These are phyloP conservation scores for Ameiurus melas DNA, from an alignment of 2,113 vertebrate genomes.

Conservation along the genomic window DNA sequence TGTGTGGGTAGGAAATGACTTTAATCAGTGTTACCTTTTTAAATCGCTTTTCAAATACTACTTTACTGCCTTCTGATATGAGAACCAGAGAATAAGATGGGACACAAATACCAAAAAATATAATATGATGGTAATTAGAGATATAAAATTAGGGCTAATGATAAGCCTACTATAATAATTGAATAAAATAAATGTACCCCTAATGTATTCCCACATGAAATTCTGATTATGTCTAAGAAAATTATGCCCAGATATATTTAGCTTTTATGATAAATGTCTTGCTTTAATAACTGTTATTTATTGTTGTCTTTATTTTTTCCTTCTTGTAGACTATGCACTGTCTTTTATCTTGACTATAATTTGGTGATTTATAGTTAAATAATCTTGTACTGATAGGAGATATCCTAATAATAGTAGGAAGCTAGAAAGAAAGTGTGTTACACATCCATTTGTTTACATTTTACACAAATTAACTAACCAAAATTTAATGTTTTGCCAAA, in stretches of 20 bases:
- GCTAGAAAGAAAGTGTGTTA: not conserved
- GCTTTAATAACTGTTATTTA: not conserved
- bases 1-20: constrained; percentile 25
- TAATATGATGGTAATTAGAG: constrained; percentile 2
- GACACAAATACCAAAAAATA: not conserved
- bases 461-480: no score
- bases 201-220: not conserved
- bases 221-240: not conserved
- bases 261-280: not conserved
- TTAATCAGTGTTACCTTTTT: constrained; percentile 29
- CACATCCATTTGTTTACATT: no score
- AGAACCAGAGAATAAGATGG: not conserved
- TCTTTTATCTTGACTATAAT: not conserved
- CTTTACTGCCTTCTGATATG: not conserved
- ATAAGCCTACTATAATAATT: not conserved
- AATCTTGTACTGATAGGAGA: not conserved
- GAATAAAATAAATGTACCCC: not conserved
- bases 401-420: not conserved
- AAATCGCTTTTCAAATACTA: constrained; percentile 21
- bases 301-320: not conserved
- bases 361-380: not conserved
- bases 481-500: not conserved
- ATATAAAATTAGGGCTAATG: constrained; percentile 34
- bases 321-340: not conserved
- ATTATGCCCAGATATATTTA: not conserved